Conservation (phyloP, 2,888 invertebrate species). For the Lepas anatifera region DNA sequence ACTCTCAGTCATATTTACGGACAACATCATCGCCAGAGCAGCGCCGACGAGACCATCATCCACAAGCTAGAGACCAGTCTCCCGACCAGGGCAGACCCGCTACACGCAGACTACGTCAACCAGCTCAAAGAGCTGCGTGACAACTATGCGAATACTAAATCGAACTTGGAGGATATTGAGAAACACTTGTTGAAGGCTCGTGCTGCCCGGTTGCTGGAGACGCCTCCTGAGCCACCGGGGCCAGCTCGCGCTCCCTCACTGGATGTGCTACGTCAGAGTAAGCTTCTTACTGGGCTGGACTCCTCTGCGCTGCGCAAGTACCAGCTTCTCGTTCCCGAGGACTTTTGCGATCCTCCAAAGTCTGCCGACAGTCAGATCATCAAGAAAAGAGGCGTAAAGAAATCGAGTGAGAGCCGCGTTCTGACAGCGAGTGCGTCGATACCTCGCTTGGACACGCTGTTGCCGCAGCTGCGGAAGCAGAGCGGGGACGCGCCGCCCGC, state of each 20-base stretch:
- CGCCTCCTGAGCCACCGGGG: neutral
- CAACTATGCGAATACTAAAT: neutral
- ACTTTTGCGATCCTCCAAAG: slow-evolving; percentile 35
- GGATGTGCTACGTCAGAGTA: neutral
- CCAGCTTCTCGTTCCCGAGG: slow-evolving; percentile 15
- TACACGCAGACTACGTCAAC: neutral
- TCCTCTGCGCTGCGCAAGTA: slow-evolving; percentile 15
- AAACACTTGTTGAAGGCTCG: slow-evolving; percentile 11
- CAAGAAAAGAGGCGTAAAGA: slow-evolving; percentile 60
- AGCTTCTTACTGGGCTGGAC: neutral
- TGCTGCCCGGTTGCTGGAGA: neutral
- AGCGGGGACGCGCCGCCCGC: slow-evolving; percentile 68
- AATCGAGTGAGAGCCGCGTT: neutral
- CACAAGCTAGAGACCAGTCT: neutral
- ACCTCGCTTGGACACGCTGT: slow-evolving; percentile 55
- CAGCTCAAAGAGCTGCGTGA: neutral
- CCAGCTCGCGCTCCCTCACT: neutral
- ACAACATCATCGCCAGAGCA: neutral
- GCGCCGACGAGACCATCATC: neutral
- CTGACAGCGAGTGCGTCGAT: slow-evolving; percentile 43
- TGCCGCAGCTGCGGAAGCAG: slow-evolving; percentile 44
- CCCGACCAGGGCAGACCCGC: neutral
- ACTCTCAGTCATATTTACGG: neutral
- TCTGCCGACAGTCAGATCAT: slow-evolving; percentile 69
- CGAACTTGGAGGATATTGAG: slow-evolving; percentile 11